These are phyloP conservation scores for Flabesymbios commensalis DNA, from an alignment of 2,888 invertebrate species.

Conservation along the genomic window DNA sequence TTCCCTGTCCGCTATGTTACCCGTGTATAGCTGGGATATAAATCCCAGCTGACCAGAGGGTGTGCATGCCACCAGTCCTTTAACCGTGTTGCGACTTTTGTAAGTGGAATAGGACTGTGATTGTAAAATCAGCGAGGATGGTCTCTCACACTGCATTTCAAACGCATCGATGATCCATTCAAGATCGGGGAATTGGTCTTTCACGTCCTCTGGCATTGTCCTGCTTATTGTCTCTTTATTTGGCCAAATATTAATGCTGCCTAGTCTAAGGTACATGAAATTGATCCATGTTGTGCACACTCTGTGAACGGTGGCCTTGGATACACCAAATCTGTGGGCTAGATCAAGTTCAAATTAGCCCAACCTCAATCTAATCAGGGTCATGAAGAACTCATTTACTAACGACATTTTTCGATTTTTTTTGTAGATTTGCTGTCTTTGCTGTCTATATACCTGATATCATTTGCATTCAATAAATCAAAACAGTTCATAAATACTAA, in stretches of 20 bases:
- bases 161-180: constrained; percentile 17
- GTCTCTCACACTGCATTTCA: constrained; percentile 7
- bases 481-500: background rate
- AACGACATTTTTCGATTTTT: background rate
- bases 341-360: constrained; percentile 1
- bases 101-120: constrained; percentile 9
- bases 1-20: constrained; percentile 16
- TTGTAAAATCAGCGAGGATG: constrained; percentile 1
- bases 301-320: background rate
- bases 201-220: constrained; percentile 12
- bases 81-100: constrained; percentile 15
- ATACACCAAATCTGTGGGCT: background rate
- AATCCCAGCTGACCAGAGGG: constrained; percentile 17
- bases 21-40: constrained; percentile 16
- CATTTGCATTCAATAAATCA: constrained; percentile 1
- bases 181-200: constrained; percentile 11
- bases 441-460: background rate
- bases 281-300: constrained; percentile 4
- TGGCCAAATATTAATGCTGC: constrained; percentile 8
- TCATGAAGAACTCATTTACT: constrained; percentile 2
- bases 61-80: constrained; percentile 9
- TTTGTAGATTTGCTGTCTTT: background rate
- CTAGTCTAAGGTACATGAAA: constrained; percentile 8
- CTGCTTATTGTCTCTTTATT: background rate
- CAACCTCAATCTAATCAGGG: background rate